These are phyloP conservation scores for Chlorodrepanis virens DNA, from an alignment of 2,113 vertebrate species.

Conservation along the genomic window DNA sequence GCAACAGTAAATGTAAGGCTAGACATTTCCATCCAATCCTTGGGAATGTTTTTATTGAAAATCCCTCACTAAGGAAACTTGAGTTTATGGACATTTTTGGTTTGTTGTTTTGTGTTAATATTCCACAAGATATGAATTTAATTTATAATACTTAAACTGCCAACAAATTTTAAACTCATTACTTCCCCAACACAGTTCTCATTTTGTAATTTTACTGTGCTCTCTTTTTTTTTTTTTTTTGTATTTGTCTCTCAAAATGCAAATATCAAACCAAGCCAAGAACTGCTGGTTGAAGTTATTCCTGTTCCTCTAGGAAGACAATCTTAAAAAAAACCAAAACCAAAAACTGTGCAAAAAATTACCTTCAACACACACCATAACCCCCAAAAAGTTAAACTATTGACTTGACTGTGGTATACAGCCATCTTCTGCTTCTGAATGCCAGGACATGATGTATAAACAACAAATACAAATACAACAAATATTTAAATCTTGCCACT, in stretches of 20 bases:
- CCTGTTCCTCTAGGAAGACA: not conserved
- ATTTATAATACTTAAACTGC: not conserved
- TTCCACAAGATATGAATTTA: not conserved
- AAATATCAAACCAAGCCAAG: not conserved
- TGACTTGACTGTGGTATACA: not conserved
- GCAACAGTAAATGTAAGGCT: not conserved
- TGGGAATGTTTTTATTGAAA: not conserved
- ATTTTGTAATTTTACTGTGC: not conserved
- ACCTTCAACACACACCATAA: not conserved
- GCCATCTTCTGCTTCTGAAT: not conserved
- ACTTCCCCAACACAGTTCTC: not conserved
- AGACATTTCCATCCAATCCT: not conserved
- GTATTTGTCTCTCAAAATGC: not conserved
- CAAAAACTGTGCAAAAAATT: not conserved
- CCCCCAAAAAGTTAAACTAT: not conserved
- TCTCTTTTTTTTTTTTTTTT: not conserved
- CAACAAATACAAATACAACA: not conserved
- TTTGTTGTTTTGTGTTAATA: not conserved
- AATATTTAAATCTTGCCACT: not conserved
- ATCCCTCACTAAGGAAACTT: not conserved
- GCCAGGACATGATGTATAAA: not conserved
- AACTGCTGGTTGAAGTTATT: not conserved
- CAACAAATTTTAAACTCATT: not conserved
- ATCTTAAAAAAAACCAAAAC: not conserved
- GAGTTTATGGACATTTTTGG: not conserved